phyloP scores from a whole-genome alignment of 1,140 invertebrate genomes.

The Zeugodacus cucurbitae region DNA sequence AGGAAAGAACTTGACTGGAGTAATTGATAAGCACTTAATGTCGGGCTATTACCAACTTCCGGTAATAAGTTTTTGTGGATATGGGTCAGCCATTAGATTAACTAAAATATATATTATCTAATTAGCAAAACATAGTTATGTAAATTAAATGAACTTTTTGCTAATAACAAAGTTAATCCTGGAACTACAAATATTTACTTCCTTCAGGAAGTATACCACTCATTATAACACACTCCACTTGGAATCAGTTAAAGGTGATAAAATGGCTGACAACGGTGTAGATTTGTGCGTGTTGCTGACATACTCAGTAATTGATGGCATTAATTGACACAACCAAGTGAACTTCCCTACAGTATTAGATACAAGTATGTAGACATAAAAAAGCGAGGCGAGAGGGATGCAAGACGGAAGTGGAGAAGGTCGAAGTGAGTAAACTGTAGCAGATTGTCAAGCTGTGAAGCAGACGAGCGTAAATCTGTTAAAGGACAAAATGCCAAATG shows the following conservation, averaged over 20 bases:
- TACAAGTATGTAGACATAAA: background rate
- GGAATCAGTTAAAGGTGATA: background rate
- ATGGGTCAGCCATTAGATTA: no score
- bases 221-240: background rate
- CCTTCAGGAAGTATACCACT: no score
- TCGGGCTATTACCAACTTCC: no score
- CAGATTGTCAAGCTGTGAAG: conserved; percentile 8
- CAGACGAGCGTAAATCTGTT: background rate
- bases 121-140: no score
- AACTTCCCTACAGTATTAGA: background rate
- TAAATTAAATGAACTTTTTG: no score
- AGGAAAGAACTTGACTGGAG: no score
- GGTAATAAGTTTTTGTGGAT: no score
- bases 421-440: background rate
- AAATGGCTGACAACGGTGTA: background rate
- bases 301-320: conserved; percentile 19
- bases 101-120: no score
- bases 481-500: background rate
- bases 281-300: background rate
- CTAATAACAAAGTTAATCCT: no score
- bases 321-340: conserved; percentile 29
- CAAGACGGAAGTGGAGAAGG: background rate
- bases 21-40: no score
- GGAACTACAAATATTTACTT: no score
- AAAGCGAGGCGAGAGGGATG: no score